Percentiles rank a stretch among this genome's conserved stretches.
Evolutionary conservation across 92 coral and sea anemone species (phyloP).

Genomic region (Siderastrea radians): DNA sequence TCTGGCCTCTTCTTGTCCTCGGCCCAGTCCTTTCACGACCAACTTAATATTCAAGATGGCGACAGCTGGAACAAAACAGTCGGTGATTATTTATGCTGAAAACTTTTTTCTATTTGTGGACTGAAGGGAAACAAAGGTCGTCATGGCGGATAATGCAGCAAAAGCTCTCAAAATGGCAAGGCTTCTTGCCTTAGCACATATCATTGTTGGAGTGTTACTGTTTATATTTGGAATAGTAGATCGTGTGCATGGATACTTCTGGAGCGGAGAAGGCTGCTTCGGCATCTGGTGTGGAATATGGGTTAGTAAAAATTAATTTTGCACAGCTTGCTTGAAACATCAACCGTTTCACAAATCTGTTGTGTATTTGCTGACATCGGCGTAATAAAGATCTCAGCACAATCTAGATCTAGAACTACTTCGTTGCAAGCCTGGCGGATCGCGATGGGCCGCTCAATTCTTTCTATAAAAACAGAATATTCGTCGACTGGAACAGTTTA

Average conservation of each 20-base stretch:
- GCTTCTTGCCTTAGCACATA: slow-evolving; percentile 33
- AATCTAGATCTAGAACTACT: too few relatives aligned
- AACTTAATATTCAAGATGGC: too few relatives aligned
- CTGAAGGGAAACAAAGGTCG: background rate
- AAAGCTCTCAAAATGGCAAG: slow-evolving; percentile 8
- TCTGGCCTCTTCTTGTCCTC: too few relatives aligned
- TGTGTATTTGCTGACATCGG: too few relatives aligned
- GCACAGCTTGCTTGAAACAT: too few relatives aligned
- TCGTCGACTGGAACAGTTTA: too few relatives aligned
- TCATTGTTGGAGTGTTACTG: slow-evolving; percentile 24
- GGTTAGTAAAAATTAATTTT: background rate
- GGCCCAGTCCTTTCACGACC: background rate
- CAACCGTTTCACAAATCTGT: too few relatives aligned
- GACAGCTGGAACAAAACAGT: too few relatives aligned
- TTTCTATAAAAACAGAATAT: too few relatives aligned
- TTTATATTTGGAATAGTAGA: slow-evolving; percentile 46
- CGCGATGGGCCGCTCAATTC: too few relatives aligned
- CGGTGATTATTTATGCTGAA: background rate
- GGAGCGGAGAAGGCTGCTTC: slow-evolving; percentile 34
- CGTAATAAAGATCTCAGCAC: too few relatives aligned
- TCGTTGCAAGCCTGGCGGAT: too few relatives aligned
- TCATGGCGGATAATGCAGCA: slow-evolving; percentile 22
- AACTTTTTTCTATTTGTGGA: background rate
- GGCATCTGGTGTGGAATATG: slow-evolving; percentile 56
- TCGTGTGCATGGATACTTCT: slow-evolving; percentile 26